Evolutionary conservation across 2,888 invertebrate species (phyloP), one percentile per base, ranked within the genome.

Genomic region (Folsomia manolachei): DNA sequence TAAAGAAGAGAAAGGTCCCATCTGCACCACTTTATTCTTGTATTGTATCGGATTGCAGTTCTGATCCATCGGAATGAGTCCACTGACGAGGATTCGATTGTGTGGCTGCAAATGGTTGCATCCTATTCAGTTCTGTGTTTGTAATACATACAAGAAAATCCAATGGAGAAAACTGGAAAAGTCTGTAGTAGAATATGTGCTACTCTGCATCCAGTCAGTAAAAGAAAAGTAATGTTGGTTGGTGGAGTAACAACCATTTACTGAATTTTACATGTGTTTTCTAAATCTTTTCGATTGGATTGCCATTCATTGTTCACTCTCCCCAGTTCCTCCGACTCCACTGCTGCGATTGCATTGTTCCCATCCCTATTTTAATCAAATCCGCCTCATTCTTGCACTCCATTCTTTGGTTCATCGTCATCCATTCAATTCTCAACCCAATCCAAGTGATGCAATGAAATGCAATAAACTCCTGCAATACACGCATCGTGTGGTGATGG

Each of bases 201-300:
- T 39, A 14, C 7, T 4, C 14, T 39, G 39, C 39, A 39, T 39
- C 7, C 39, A 39, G 39, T 39, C 7, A 14, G 39, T 39, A 14
- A 39, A 39, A n/a, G n/a, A n/a, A 39, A 39, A 39, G 39, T 39
- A n/a, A 56, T 56, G 56, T 56, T n/a, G n/a, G n/a, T n/a, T n/a
- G n/a, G n/a, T n/a, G n/a, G 56, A 56, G 62, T 9, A n/a, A 23
- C 62, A 64, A 39, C 60, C 71, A 69, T 73, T 67, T 71, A 69
- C 66, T 69, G 74, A 74, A 74, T 71, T 71, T 71, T 74, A 74
- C 71, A 74, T 74, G 69, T 74, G 71, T 74, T 74, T 71, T 71
- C 69, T 71, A 74, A 74, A 51, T 51, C n/a, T 39, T 21, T 66
- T 39, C 61, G 19, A 56, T 62, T 61, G 69, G n/a, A 51, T 66